Evolutionary conservation across 2,113 vertebrate genomes (phyloP), one percentile per base, ranked within the genome.

Genomic region (Gorsachius goisagi): DNA sequence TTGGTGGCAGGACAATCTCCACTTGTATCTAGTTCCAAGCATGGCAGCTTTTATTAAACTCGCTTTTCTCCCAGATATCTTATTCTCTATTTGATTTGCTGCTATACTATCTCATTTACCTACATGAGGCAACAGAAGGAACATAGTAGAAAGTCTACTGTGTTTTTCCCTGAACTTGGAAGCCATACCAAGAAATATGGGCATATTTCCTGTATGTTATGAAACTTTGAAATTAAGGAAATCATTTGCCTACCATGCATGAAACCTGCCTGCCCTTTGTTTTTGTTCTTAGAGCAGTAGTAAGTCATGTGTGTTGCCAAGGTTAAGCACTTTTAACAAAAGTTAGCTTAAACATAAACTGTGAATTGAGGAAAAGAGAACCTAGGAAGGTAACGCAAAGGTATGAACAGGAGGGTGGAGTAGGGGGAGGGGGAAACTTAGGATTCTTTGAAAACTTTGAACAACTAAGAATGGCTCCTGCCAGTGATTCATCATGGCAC

Each of bases 381-480:
- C 45, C 44, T 30, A 79, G 88, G 81, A 12, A 18, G 35, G 45
- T 17, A 79, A 12, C 2, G 10, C 58, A 83, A 75, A 33, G 53
- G 52, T 76, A 27, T 35, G 71, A 95, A 80, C 87, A 58, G 32
- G 73, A 86, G 45, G 47, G 22, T 45, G 44, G 41, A 76, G 41
- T 26, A 44, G 26, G 30, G 33, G 56, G 49, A 37, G 10, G 16
- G 21, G 6, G 7, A 49, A 35, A 62, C 5, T 58, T 49, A 26
- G 26, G 15, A 41, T 62, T 49, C 41, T 63, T 45, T 45, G 20
- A 49, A 55, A 82, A 71, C 88, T 94, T 93, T 90, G 69, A 92
- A 75, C 53, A 26, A 45, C 74, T 96, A 91, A 94, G 88, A 92
- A 82, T 69, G 33, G 18, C 64, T 96, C 72, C 59, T 85, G 93